A percentile compares a stretch with the other conserved stretches of the same genome.
phyloP scores from a whole-genome alignment of 1,140 invertebrate genomes.

The Bombus turneri region DNA sequence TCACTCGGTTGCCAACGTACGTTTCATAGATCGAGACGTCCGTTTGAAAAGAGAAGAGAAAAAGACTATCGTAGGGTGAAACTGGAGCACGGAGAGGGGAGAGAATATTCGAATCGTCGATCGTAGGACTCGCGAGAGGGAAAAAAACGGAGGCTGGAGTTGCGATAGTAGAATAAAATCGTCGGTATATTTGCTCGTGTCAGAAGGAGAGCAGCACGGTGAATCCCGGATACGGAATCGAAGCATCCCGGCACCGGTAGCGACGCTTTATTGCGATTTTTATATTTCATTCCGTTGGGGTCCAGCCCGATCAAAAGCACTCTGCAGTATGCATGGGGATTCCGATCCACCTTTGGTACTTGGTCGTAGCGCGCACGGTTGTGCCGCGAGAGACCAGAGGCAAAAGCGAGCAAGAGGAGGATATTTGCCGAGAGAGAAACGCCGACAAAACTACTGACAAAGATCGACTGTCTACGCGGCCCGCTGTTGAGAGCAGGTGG shows the following conservation, averaged over 20 bases:
- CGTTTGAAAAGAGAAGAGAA: too few species aligned
- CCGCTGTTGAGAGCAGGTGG: conserved; percentile 1
- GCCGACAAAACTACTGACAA: conserved; percentile 36
- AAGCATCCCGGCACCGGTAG: conserved; percentile 66
- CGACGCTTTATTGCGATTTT: conserved; percentile 73
- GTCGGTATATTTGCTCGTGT: conserved; percentile 48
- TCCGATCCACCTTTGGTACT: conserved; percentile 1
- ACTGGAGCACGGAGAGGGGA: too few species aligned
- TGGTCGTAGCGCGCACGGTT: conserved; percentile 33
- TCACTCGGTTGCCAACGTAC: too few species aligned
- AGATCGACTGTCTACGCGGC: conserved; percentile 45
- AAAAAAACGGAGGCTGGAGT: too few species aligned
- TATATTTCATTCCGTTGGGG: conserved; percentile 73
- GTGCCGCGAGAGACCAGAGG: conserved; percentile 54
- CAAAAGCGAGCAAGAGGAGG: conserved; percentile 54
- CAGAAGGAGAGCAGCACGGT: conserved; percentile 50
- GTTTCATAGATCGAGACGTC: too few species aligned
- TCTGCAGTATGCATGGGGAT: conserved; percentile 71
- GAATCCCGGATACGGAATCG: conserved; percentile 70
- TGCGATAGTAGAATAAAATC: conserved; percentile 32
- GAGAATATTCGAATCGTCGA: too few species aligned
- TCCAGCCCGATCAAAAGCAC: conserved; percentile 71
- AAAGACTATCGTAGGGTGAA: too few species aligned
- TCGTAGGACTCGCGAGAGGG: too few species aligned
- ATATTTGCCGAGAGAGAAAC: conserved; percentile 20